These are phyloP conservation scores for Microtus montanus DNA, from an alignment of 2,113 vertebrate genomes.

Conservation along the genomic window DNA sequence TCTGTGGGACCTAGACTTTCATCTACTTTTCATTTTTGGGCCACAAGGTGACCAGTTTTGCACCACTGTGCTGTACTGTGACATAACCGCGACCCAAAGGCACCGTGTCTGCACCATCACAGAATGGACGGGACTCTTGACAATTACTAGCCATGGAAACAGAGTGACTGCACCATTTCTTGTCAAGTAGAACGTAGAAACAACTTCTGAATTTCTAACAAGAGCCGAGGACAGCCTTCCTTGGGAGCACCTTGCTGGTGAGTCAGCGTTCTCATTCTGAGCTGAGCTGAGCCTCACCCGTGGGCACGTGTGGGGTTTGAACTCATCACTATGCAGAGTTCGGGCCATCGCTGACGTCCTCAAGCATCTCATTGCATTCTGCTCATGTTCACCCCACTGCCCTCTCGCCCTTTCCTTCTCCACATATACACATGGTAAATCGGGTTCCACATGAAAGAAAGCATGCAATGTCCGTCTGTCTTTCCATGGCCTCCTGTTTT, in stretches of 20 bases:
- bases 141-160: not conserved
- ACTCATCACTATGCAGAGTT: not conserved
- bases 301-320: not conserved
- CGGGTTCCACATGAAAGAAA: not conserved
- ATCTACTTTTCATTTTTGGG: not conserved
- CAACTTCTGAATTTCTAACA: conserved; percentile 12
- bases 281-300: not conserved
- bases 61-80: no score
- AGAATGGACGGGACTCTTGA: no score
- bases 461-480: not conserved
- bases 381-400: not conserved
- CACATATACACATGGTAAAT: not conserved
- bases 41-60: not conserved
- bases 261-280: not conserved
- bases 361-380: no score
- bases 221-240: not conserved
- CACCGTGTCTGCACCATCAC: not conserved
- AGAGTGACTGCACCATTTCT: not conserved
- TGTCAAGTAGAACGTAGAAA: not conserved
- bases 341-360: not conserved
- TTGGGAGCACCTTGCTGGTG: not conserved
- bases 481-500: not conserved
- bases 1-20: not conserved
- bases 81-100: not conserved
- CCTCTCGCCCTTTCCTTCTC: no score